Conservation (phyloP, 2,113 vertebrate species). For the Herpetotheres cachinnans region DNA sequence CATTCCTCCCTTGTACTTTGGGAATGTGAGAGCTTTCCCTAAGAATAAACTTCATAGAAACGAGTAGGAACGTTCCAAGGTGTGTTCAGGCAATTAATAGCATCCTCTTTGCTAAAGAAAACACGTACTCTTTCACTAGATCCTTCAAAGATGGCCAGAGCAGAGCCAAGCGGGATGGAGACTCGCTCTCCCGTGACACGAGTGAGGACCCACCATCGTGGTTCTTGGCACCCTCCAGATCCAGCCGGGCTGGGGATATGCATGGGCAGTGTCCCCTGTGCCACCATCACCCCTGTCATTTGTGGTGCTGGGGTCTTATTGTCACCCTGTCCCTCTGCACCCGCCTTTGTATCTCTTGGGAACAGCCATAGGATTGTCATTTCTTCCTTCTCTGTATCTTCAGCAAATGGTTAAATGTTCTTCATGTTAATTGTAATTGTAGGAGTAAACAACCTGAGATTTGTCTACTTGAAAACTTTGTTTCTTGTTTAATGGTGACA, state of each 20-base stretch:
- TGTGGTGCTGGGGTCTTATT: neutral
- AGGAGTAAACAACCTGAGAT: neutral
- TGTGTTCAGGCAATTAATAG: neutral
- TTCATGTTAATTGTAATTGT: neutral
- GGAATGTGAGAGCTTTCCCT: neutral
- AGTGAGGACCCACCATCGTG: too few species aligned
- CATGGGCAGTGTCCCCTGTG: neutral
- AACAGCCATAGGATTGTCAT: accelerated
- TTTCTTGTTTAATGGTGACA: neutral
- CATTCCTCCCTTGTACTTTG: neutral
- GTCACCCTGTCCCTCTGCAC: neutral
- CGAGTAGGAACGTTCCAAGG: neutral
- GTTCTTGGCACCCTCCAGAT: neutral
- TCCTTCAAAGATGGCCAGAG: neutral
- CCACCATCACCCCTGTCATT: neutral
- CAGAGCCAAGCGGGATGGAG: neutral
- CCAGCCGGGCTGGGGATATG: neutral
- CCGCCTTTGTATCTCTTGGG: neutral
- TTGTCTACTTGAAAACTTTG: neutral
- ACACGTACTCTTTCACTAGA: accelerated
- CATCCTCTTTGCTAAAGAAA: neutral
- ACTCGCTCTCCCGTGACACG: neutral
- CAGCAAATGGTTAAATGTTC: neutral
- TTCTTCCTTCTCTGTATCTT: neutral
- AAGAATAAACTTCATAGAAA: neutral